Percentiles rank a stretch among this genome's conserved stretches.
phyloP scores from a whole-genome alignment of 2,888 invertebrate species.

The Drosophila suboccidentalis region DNA sequence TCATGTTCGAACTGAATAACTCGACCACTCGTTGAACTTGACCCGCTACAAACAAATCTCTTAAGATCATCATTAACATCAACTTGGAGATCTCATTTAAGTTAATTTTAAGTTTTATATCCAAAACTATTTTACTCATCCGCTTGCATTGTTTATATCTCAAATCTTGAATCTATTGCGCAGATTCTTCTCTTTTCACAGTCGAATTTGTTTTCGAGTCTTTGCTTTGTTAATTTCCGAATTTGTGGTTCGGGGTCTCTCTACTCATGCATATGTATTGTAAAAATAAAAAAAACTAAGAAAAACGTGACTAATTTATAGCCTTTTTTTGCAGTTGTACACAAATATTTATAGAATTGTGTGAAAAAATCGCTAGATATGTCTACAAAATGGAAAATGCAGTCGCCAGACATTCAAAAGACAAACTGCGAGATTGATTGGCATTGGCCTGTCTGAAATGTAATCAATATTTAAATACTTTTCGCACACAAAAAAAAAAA shows the following conservation, averaged over 20 bases:
- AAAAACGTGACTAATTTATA: slow-evolving; percentile 15
- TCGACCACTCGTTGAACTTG: slow-evolving; percentile 38
- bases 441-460: slow-evolving; percentile 1
- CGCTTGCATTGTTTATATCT: slow-evolving; percentile 1
- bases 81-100: slow-evolving; percentile 7
- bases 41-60: slow-evolving; percentile 28
- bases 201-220: background rate
- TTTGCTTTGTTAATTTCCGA: slow-evolving; percentile 4
- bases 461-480: slow-evolving; percentile 26
- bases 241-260: slow-evolving; percentile 10
- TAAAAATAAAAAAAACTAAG: background rate
- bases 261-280: slow-evolving; percentile 22
- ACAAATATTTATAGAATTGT: background rate
- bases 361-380: background rate
- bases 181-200: slow-evolving; percentile 7
- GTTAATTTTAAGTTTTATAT: slow-evolving; percentile 15
- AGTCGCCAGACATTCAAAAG: background rate
- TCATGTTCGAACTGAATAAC: slow-evolving; percentile 7
- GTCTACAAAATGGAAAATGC: background rate
- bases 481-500: slow-evolving; percentile 2
- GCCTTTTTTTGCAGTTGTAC: background rate
- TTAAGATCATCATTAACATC: slow-evolving; percentile 22
- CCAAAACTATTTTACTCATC: slow-evolving; percentile 12
- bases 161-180: slow-evolving; percentile 1
- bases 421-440: slow-evolving; percentile 1